phyloP scores from a whole-genome alignment of 2,797 vertebrate genomes.

The Phaenicophaeus curvirostris region DNA sequence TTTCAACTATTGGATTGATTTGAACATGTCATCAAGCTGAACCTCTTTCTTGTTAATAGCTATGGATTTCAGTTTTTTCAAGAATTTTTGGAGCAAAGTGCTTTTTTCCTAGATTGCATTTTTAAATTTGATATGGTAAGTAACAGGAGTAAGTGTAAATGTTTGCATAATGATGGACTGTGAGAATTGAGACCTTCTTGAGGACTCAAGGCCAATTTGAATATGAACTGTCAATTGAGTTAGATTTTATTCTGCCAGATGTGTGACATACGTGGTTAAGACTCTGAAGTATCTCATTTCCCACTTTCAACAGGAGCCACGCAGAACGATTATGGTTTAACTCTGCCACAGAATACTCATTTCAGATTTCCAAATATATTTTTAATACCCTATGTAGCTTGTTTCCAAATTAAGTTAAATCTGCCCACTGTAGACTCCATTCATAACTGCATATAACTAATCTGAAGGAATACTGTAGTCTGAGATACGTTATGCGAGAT shows the following conservation, averaged over 20 bases:
- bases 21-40: not conserved
- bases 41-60: not conserved
- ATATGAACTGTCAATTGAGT: not conserved
- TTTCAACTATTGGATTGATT: not conserved
- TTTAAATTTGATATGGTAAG: not conserved
- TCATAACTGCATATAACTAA: not conserved
- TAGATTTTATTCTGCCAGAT: not conserved
- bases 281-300: not conserved
- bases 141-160: not conserved
- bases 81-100: not conserved
- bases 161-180: not conserved
- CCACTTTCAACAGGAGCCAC: not conserved
- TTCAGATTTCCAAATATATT: not conserved
- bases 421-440: not conserved
- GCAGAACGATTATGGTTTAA: not conserved
- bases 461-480: not conserved
- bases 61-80: rapidly evolving
- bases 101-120: not conserved
- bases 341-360: not conserved
- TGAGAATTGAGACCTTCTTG: not conserved
- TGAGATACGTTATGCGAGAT: not conserved
- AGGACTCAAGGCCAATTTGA: not conserved
- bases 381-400: not conserved
- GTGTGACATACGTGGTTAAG: not conserved
- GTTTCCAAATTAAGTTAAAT: not conserved